phyloP scores from a whole-genome alignment of 2,888 invertebrate genomes.

The Lissocephala sabroskyi region DNA sequence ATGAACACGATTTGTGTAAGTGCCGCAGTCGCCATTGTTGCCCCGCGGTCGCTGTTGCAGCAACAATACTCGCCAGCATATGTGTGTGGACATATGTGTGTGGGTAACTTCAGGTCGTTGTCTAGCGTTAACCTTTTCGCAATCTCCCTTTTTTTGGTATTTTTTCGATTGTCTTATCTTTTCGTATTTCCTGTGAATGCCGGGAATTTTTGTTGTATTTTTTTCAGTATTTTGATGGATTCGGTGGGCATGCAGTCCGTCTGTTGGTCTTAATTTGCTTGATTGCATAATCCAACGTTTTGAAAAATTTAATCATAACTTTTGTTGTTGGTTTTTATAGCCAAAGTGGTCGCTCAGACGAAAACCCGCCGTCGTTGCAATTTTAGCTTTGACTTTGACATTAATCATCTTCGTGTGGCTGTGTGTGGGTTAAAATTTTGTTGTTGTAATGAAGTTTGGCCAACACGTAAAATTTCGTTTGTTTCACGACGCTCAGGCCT shows the following conservation, averaged over 20 bases:
- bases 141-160: constrained; percentile 12
- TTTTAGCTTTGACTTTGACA: constrained; percentile 46
- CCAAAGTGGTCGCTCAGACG: not conserved
- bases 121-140: constrained; percentile 25
- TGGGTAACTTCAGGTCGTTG: constrained; percentile 13
- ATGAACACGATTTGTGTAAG: constrained; percentile 23
- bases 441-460: too few species aligned
- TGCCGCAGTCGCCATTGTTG: constrained; percentile 13
- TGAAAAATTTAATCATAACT: constrained; percentile 41
- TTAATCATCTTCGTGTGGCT: constrained; percentile 40
- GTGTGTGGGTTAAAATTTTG: too few species aligned
- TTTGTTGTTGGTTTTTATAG: too few species aligned
- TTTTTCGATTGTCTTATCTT: not conserved
- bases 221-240: too few species aligned
- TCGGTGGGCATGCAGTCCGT: not conserved
- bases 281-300: constrained; percentile 37
- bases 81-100: constrained; percentile 4
- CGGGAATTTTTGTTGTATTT: constrained; percentile 1
- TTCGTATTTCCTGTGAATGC: constrained; percentile 21
- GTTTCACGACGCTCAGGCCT: too few species aligned
- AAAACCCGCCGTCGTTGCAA: constrained; percentile 1
- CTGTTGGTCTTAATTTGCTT: constrained; percentile 32
- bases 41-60: constrained; percentile 9
- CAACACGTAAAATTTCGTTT: too few species aligned
- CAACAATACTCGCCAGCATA: constrained; percentile 1